Evolutionary conservation across 2,797 vertebrate genomes (phyloP).

Genomic region (Trichosurus vulpecula): DNA sequence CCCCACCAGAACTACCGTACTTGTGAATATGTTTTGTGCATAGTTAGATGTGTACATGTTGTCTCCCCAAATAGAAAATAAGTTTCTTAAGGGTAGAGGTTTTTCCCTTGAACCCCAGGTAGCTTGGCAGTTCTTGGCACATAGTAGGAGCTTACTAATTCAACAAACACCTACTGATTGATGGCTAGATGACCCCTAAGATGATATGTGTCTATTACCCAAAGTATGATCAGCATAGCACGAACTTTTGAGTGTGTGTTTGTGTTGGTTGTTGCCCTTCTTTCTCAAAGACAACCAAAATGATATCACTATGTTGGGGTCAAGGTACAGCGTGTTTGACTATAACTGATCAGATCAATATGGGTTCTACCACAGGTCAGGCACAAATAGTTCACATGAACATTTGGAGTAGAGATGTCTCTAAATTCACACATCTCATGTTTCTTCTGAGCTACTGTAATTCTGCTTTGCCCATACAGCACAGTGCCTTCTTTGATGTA

Average conservation of each 20-base stretch:
- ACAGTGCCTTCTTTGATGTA: not conserved
- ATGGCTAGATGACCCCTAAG: not conserved
- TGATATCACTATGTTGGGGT: not conserved
- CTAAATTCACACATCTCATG: not conserved
- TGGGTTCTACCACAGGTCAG: not conserved
- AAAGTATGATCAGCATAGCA: not conserved
- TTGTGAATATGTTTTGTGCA: not conserved
- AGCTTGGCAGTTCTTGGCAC: not conserved
- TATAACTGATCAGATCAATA: not conserved
- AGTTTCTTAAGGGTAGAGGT: not conserved
- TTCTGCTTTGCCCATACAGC: not conserved
- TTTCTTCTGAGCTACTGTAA: not conserved
- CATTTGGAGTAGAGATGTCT: not conserved
- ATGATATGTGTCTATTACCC: not conserved
- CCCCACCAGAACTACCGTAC: not conserved
- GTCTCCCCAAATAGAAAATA: not conserved
- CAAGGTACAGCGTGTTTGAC: not conserved
- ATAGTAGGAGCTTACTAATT: not conserved
- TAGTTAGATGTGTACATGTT: not conserved
- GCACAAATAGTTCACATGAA: not conserved
- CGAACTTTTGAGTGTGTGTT: not conserved
- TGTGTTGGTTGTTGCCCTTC: not conserved
- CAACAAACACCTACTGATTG: not conserved
- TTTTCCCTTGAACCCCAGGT: not conserved
- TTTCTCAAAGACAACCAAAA: not conserved